Conservation (phyloP, 23 tunicate species). For the Oikopleura albicans region DNA sequence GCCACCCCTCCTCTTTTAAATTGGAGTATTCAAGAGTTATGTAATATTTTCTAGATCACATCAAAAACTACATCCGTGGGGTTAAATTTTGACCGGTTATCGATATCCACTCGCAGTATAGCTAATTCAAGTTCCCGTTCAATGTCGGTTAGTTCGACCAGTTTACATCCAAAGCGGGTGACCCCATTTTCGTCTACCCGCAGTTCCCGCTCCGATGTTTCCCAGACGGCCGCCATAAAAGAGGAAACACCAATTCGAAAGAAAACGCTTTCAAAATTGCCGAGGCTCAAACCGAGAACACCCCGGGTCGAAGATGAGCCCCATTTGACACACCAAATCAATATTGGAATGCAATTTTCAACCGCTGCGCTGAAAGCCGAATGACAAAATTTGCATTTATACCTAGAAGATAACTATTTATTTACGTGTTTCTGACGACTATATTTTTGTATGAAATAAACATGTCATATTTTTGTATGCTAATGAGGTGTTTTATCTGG, state of each 20-base stretch:
- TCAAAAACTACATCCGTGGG: not conserved
- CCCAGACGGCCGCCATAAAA: not conserved
- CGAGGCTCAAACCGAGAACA: not conserved
- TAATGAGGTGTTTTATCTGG: no score
- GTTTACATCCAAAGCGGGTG: not conserved
- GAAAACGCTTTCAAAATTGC: not conserved
- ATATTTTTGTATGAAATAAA: not conserved
- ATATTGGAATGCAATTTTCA: not conserved
- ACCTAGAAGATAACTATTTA: no score
- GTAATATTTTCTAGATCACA: no score
- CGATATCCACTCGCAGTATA: not conserved
- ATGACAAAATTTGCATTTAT: no score
- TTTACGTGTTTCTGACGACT: not conserved
- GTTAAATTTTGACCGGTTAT: not conserved
- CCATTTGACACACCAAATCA: not conserved
- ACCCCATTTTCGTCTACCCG: not conserved
- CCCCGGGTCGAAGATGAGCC: not conserved
- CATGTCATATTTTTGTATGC: not conserved
- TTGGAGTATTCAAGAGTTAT: no score
- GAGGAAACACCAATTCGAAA: not conserved
- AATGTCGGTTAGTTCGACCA: not conserved
- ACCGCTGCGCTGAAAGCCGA: not conserved
- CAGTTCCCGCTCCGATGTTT: not conserved
- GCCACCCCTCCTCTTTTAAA: no score
- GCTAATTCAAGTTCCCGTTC: not conserved